Evolutionary conservation across 2,113 vertebrate species (phyloP).

Genomic region (Tachysurus fulvidraco): DNA sequence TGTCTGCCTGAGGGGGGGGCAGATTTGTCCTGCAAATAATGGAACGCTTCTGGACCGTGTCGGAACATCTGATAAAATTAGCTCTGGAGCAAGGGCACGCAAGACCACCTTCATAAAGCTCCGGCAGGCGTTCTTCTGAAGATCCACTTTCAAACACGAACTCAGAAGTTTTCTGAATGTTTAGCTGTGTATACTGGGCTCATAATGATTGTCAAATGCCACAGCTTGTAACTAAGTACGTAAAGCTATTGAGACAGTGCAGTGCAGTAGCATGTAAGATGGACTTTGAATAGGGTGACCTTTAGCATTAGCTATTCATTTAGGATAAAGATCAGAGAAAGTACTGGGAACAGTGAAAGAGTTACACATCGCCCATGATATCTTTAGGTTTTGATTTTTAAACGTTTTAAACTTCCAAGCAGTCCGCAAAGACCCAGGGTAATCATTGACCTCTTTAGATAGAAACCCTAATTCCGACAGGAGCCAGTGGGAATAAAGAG

Average conservation of each 20-base stretch:
- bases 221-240: not conserved
- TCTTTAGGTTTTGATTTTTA: slow-evolving; percentile 15
- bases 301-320: slow-evolving; percentile 4
- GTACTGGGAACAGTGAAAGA: not conserved
- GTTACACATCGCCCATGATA: not conserved
- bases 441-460: slow-evolving; percentile 14
- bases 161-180: slow-evolving; percentile 3
- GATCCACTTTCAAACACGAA: slow-evolving; percentile 36
- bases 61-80: slow-evolving; percentile 68
- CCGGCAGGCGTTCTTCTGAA: slow-evolving; percentile 52
- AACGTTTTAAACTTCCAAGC: not conserved
- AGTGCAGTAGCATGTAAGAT: not conserved
- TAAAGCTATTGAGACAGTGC: not conserved
- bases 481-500: not conserved
- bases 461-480: not conserved
- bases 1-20: slow-evolving; percentile 65
- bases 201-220: slow-evolving; percentile 1
- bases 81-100: slow-evolving; percentile 64
- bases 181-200: not conserved
- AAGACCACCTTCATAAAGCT: slow-evolving; percentile 57
- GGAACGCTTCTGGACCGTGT: slow-evolving; percentile 61
- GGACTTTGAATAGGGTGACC: slow-evolving; percentile 13
- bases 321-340: not conserved
- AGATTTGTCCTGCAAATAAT: slow-evolving; percentile 63
- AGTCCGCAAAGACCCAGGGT: not conserved